These are phyloP conservation scores for Drosophila serrata DNA, from an alignment of 1,140 invertebrate species.

Conservation along the genomic window DNA sequence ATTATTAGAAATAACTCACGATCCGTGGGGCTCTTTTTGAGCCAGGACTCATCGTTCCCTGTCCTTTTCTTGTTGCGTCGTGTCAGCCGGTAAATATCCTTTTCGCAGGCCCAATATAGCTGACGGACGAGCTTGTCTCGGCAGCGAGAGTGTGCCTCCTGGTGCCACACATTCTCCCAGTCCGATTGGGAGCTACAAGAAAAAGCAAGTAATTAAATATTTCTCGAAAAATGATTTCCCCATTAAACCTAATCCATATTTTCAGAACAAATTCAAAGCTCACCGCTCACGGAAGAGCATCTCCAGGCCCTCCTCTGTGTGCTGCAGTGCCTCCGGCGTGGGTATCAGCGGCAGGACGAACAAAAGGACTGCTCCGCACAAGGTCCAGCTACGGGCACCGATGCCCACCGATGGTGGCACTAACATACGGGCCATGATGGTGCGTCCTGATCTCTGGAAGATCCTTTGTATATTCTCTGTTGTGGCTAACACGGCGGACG, in stretches of 20 bases:
- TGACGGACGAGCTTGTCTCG: slow-evolving; percentile 87
- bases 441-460: not conserved
- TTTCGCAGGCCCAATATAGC: slow-evolving; percentile 88
- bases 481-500: slow-evolving; percentile 48
- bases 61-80: slow-evolving; percentile 80
- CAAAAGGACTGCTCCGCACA: slow-evolving; percentile 59
- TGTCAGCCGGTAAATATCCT: slow-evolving; percentile 87
- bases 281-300: slow-evolving; percentile 85
- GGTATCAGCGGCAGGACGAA: slow-evolving; percentile 67
- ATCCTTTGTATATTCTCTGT: not conserved
- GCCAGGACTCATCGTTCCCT: slow-evolving; percentile 49
- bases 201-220: not conserved
- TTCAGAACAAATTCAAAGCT: not conserved
- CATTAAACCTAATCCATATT: not conserved
- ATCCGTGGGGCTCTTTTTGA: slow-evolving; percentile 40
- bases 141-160: slow-evolving; percentile 87
- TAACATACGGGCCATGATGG: slow-evolving; percentile 4
- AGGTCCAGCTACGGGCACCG: slow-evolving; percentile 51
- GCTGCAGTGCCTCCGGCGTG: slow-evolving; percentile 63
- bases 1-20: slow-evolving; percentile 30
- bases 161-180: slow-evolving; percentile 87
- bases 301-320: slow-evolving; percentile 85
- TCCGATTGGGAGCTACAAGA: slow-evolving; percentile 86
- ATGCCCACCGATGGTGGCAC: slow-evolving; percentile 8
- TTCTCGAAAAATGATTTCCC: not conserved